These are phyloP conservation scores for Hydropsyche tenuis DNA, from an alignment of 1,140 invertebrate genomes.

Conservation along the genomic window DNA sequence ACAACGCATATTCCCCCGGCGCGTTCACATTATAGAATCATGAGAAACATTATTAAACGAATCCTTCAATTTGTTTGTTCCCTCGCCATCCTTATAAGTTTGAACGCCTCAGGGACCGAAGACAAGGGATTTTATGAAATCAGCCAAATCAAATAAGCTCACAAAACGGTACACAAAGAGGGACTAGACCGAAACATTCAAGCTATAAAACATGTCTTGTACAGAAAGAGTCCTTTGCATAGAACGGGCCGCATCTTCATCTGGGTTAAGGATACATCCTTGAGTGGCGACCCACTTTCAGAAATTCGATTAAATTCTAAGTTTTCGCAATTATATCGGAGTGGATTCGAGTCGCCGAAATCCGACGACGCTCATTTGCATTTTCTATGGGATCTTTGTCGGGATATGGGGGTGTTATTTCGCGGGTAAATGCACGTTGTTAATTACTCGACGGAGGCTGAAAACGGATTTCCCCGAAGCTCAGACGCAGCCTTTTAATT, in stretches of 20 bases:
- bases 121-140: constrained; percentile 3
- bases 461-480: constrained; percentile 26
- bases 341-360: no score
- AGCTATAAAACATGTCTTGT: no score
- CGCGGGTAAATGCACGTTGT: constrained; percentile 6
- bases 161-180: neutral
- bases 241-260: no score
- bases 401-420: no score
- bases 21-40: no score
- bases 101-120: neutral
- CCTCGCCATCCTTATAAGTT: neutral
- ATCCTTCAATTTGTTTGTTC: neutral
- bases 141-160: constrained; percentile 11
- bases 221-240: no score
- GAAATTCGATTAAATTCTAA: no score
- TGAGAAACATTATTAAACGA: neutral
- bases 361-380: neutral
- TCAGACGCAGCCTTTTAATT: constrained; percentile 6
- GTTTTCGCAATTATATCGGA: no score
- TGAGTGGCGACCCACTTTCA: no score
- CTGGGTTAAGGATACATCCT: no score
- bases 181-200: neutral
- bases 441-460: constrained; percentile 7
- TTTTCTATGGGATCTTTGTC: no score
- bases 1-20: no score